Conservation (phyloP, 1,140 invertebrate genomes). For the Rhizoglyphus robini region DNA sequence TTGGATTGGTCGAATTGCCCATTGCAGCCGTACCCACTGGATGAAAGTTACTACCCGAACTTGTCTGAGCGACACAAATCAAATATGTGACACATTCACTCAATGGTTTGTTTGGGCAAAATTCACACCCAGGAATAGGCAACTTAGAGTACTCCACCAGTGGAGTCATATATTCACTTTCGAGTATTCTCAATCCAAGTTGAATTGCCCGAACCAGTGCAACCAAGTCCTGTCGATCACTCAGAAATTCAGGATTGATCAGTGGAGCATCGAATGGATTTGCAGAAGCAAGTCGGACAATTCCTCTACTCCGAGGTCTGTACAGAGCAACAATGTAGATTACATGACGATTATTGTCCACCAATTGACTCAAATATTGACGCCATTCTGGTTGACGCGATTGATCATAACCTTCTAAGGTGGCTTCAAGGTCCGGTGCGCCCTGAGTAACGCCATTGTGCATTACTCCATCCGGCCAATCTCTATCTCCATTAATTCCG, state of each 20-base stretch:
- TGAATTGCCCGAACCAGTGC: slow-evolving; percentile 21
- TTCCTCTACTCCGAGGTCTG: slow-evolving; percentile 44
- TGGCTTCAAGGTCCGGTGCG: neutral
- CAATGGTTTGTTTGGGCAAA: slow-evolving; percentile 44
- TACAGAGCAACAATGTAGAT: slow-evolving; percentile 17
- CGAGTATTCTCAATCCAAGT: slow-evolving; percentile 9
- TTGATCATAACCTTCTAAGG: too few species aligned
- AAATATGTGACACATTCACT: slow-evolving; percentile 55
- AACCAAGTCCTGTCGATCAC: slow-evolving; percentile 45
- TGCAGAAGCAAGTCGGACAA: slow-evolving; percentile 33
- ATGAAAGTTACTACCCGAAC: slow-evolving; percentile 66
- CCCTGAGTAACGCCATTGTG: neutral
- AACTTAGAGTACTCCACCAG: slow-evolving; percentile 11
- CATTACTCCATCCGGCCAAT: slow-evolving; percentile 17
- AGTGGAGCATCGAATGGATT: slow-evolving; percentile 58
- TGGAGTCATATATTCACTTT: neutral
- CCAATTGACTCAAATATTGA: neutral
- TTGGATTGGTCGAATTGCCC: slow-evolving; percentile 55
- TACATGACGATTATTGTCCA: slow-evolving; percentile 13
- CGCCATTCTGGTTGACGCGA: too few species aligned
- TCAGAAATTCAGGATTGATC: slow-evolving; percentile 68
- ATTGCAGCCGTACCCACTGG: slow-evolving; percentile 48
- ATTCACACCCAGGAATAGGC: slow-evolving; percentile 56
- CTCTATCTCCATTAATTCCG: slow-evolving; percentile 10
- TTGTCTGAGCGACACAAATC: slow-evolving; percentile 65